Evolutionary conservation across 2,888 invertebrate genomes (phyloP).

Genomic region (Eustalomyia histrio): DNA sequence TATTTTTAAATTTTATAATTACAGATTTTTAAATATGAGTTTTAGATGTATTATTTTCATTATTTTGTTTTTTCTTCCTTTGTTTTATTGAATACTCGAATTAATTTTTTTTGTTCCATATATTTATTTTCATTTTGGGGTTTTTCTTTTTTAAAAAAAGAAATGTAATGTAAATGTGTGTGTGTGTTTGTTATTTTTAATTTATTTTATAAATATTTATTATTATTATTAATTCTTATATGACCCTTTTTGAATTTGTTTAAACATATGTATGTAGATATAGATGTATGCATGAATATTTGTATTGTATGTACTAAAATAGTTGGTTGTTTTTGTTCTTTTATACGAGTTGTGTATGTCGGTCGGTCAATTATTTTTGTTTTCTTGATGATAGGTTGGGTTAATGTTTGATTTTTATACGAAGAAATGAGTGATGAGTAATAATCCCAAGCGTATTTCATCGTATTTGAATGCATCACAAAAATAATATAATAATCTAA

Average conservation of each 20-base stretch:
- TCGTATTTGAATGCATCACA: slow-evolving; percentile 1
- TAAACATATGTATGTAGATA: slow-evolving; percentile 25
- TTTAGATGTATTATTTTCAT: slow-evolving; percentile 62
- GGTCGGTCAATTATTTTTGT: background rate
- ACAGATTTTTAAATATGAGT: slow-evolving; percentile 69
- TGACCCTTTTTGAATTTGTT: slow-evolving; percentile 42
- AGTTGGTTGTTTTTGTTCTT: background rate
- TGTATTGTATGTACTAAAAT: no score
- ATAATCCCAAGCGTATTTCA: slow-evolving; percentile 5
- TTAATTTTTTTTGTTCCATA: slow-evolving; percentile 49
- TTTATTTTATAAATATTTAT: slow-evolving; percentile 44
- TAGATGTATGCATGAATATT: slow-evolving; percentile 1
- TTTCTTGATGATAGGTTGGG: background rate
- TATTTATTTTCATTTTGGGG: slow-evolving; percentile 45
- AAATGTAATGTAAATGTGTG: slow-evolving; percentile 27
- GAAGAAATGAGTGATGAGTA: slow-evolving; percentile 15
- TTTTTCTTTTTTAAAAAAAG: slow-evolving; percentile 53
- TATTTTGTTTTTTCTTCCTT: slow-evolving; percentile 49
- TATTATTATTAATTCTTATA: slow-evolving; percentile 48
- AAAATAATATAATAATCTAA: background rate
- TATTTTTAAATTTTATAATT: slow-evolving; percentile 68
- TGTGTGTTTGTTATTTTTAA: slow-evolving; percentile 35
- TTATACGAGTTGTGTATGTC: background rate
- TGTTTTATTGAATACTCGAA: slow-evolving; percentile 47
- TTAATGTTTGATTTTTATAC: background rate